phyloP scores from a whole-genome alignment of 2,888 invertebrate genomes.

The Julus scandinavius region DNA sequence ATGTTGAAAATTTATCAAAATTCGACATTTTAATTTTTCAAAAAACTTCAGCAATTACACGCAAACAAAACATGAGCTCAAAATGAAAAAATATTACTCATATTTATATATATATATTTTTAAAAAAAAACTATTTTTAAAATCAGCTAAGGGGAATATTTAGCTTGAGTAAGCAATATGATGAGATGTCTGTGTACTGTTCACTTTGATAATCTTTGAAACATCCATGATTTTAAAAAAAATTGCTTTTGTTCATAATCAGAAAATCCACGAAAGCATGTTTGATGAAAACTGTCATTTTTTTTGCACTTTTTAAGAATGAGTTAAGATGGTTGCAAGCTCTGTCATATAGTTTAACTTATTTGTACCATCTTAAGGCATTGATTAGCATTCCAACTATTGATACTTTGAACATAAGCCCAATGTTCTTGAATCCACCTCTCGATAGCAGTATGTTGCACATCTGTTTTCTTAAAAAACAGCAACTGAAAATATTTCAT shows the following conservation, averaged over 20 bases:
- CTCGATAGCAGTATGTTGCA: not conserved
- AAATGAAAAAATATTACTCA: too few species aligned
- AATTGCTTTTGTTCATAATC: not conserved
- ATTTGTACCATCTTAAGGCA: not conserved
- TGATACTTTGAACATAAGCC: not conserved
- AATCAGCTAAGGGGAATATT: not conserved
- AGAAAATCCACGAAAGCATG: not conserved
- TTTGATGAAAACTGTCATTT: not conserved
- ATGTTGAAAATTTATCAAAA: too few species aligned
- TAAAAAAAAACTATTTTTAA: too few species aligned
- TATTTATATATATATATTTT: too few species aligned
- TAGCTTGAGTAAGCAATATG: not conserved
- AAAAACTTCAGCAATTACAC: too few species aligned
- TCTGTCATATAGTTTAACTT: not conserved
- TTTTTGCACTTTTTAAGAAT: not conserved
- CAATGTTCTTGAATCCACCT: not conserved
- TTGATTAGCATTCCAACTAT: not conserved
- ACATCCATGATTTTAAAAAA: not conserved
- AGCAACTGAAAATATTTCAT: not conserved
- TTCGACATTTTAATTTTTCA: too few species aligned
- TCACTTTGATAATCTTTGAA: not conserved
- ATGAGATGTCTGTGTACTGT: too few species aligned
- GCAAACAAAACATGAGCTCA: too few species aligned
- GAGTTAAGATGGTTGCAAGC: not conserved
- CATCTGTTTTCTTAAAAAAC: constrained; percentile 3